Conservation (phyloP, 2,888 invertebrate species). For the Choreutis nemorana region DNA sequence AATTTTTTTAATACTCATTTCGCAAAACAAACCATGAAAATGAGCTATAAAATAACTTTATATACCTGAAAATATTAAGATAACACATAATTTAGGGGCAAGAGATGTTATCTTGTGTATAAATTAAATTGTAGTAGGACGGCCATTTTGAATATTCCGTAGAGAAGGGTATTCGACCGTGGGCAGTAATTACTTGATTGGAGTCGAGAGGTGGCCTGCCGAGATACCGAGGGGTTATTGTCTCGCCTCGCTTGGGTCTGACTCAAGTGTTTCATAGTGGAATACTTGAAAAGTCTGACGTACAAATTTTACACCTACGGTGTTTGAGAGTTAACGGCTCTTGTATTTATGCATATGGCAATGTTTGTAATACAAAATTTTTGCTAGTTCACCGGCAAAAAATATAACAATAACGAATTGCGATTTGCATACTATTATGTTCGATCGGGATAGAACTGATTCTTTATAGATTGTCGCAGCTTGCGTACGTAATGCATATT, state of each 20-base stretch:
- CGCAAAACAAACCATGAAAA: constrained; percentile 1
- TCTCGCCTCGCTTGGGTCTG: constrained; percentile 29
- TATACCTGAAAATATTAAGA: too few relatives aligned
- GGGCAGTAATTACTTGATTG: constrained; percentile 66
- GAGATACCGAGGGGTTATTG: constrained; percentile 50
- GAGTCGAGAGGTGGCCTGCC: constrained; percentile 61
- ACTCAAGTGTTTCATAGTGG: constrained; percentile 28
- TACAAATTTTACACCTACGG: constrained; percentile 48
- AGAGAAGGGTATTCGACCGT: constrained; percentile 52
- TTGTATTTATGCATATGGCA: constrained; percentile 9
- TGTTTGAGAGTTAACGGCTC: constrained; percentile 51
- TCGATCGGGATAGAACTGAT: background rate
- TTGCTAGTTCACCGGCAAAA: too few relatives aligned
- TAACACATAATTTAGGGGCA: too few relatives aligned
- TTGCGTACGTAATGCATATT: constrained; percentile 47
- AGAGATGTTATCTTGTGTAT: constrained; percentile 42
- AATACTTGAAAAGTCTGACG: constrained; percentile 39
- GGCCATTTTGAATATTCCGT: constrained; percentile 61
- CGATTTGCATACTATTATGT: constrained; percentile 16
- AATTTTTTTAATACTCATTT: too few relatives aligned
- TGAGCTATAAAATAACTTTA: background rate
- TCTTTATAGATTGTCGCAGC: too few relatives aligned
- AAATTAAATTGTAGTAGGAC: constrained; percentile 34
- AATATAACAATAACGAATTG: constrained; percentile 3
- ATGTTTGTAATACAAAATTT: background rate